phyloP scores from a whole-genome alignment of 2,113 vertebrate species.

The Alethe diademata region DNA sequence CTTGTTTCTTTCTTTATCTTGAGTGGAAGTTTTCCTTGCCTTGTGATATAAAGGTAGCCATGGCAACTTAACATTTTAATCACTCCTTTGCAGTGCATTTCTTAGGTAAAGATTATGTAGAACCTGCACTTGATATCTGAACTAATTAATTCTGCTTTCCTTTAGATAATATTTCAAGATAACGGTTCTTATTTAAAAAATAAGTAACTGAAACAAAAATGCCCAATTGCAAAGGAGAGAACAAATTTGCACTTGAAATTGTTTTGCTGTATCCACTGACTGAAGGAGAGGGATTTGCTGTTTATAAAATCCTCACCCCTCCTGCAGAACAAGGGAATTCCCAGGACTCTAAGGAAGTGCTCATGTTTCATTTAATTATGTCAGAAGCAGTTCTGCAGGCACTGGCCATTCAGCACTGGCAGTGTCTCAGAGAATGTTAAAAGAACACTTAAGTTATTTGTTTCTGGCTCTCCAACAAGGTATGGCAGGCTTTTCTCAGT shows the following conservation, averaged over 20 bases:
- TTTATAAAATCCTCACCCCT: not conserved
- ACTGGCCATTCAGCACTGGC: not conserved
- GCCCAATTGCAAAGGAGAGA: not conserved
- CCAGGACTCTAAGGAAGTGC: not conserved
- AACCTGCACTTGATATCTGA: not conserved
- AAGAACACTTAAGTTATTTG: not conserved
- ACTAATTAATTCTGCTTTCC: not conserved
- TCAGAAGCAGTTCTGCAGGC: not conserved
- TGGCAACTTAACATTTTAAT: conserved; percentile 38
- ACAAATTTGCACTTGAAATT: not conserved
- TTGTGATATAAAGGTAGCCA: conserved; percentile 14
- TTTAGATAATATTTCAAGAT: not conserved
- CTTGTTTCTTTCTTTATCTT: conserved; percentile 6
- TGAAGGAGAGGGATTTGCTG: not conserved
- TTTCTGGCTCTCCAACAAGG: not conserved
- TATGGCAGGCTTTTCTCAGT: not conserved
- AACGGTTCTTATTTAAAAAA: not conserved
- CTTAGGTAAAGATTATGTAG: not conserved
- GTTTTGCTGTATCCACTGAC: not conserved
- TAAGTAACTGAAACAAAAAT: not conserved
- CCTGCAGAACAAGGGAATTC: not conserved
- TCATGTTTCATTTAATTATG: not conserved
- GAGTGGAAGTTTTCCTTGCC: not conserved
- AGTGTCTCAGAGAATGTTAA: not conserved
- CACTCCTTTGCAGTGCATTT: not conserved